These are phyloP conservation scores for Clivina fossor DNA, from an alignment of 2,888 invertebrate species.

Conservation along the genomic window DNA sequence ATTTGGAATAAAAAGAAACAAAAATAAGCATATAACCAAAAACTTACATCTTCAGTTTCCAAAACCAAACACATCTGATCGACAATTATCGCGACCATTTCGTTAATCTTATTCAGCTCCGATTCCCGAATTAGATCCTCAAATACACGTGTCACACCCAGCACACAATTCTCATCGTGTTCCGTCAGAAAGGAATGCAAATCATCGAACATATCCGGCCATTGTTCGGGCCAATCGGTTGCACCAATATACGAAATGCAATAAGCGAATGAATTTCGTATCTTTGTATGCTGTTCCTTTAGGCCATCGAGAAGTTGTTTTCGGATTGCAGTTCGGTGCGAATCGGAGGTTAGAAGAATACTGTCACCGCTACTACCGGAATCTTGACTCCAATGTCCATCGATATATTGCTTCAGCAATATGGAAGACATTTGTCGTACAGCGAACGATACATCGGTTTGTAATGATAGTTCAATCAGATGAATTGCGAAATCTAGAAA, in stretches of 20 bases:
- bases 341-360: constrained; percentile 64
- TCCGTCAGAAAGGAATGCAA: constrained; percentile 54
- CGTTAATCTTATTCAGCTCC: constrained; percentile 63
- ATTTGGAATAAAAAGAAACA: not conserved
- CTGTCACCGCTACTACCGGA: too few relatives aligned
- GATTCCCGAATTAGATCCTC: constrained; percentile 69
- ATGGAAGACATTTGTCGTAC: constrained; percentile 70
- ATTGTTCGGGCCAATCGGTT: constrained; percentile 73
- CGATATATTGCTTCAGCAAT: constrained; percentile 71
- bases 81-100: constrained; percentile 67
- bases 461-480: constrained; percentile 16
- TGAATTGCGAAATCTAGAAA: constrained; percentile 19
- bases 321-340: constrained; percentile 62
- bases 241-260: constrained; percentile 71
- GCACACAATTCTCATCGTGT: constrained; percentile 59
- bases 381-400: constrained; percentile 65
- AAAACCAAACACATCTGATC: constrained; percentile 72
- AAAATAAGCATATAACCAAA: not conserved
- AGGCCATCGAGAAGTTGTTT: constrained; percentile 63
- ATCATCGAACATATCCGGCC: constrained; percentile 69
- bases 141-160: constrained; percentile 72
- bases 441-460: constrained; percentile 44
- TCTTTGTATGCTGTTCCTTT: constrained; percentile 40
- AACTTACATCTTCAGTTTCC: constrained; percentile 59
- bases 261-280: constrained; percentile 67